Evolutionary conservation across 2,113 vertebrate species (phyloP), one percentile per base, ranked within the genome.

Genomic region (Shinisaurus crocodilurus): DNA sequence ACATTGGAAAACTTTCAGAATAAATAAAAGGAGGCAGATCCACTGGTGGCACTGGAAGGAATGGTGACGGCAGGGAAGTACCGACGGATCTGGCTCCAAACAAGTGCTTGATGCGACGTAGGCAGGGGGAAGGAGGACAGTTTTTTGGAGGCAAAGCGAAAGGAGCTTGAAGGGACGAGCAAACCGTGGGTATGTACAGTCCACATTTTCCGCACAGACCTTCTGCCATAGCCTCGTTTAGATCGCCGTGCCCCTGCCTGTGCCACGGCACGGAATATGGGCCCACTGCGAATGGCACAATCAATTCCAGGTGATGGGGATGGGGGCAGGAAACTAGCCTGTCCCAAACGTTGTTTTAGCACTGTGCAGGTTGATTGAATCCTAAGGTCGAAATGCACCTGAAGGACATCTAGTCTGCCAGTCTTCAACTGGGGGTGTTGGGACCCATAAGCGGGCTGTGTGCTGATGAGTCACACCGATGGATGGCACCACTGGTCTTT

Each of bases 21-120:
- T 96, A 97, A 97, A 97, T 96, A 95, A 96, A 96, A 93, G 90
- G 92, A 93, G 93, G 89, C 91, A 92, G n/a, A n/a, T 94, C 95
- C 91, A 29, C 77, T 57, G 25, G 57, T 23, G 63, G 69, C 29
- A 45, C n/a, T 2, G 86, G 88, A 91, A 95, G 94, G 92, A 91
- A 93, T 40, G 93, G 90, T 95, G 93, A 92, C 94, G 89, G 85
- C 93, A 0, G 89, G 95, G 95, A 93, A 65, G 89, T 96, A 94
- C 96, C 95, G 86, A 85, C 82, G 93, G 95, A 95, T 96, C 93
- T 92, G 88, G 91, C 93, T 96, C 92, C 48, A 91, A 96, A 90
- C 91, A 74, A 88, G 74, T 84, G 65, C 43, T 94, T 95, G 95
- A 91, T 89, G 88, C 48, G 0, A 57, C 89, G 50, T 90, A 90